Evolutionary conservation across 2,113 vertebrate genomes (phyloP).

Genomic region (Chlorocebus sabaeus): DNA sequence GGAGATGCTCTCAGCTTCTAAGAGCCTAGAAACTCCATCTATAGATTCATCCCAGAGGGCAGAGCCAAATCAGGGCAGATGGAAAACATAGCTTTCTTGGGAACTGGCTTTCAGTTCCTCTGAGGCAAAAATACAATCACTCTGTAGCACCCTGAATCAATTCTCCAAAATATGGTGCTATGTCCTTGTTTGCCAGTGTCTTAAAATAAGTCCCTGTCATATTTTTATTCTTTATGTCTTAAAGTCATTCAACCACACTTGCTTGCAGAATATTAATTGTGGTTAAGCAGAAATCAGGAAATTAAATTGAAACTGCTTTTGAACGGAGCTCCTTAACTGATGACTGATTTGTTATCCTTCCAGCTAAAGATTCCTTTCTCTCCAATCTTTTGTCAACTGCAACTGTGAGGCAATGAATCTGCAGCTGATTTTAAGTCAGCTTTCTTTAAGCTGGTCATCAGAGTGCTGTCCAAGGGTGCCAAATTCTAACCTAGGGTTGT

Average conservation of each 20-base stretch:
- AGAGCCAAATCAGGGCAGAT: slow-evolving; percentile 66
- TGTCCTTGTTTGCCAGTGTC: slow-evolving; percentile 51
- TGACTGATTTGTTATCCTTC: neutral
- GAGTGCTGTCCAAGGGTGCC: neutral
- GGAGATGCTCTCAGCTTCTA: slow-evolving; percentile 67
- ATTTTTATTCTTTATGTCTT: slow-evolving; percentile 58
- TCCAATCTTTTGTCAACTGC: neutral
- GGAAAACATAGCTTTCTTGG: slow-evolving; percentile 69
- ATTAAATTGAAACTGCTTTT: slow-evolving; percentile 32
- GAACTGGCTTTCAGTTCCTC: slow-evolving; percentile 49
- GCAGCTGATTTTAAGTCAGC: neutral
- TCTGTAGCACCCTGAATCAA: slow-evolving; percentile 47
- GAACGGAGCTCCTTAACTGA: slow-evolving; percentile 14
- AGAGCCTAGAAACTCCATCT: slow-evolving; percentile 69
- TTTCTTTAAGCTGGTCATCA: slow-evolving; percentile 38
- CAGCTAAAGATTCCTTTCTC: slow-evolving; percentile 16
- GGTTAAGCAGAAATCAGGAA: slow-evolving; percentile 37
- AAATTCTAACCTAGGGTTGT: neutral
- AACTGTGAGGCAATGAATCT: neutral
- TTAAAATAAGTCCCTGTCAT: slow-evolving; percentile 62
- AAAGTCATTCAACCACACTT: slow-evolving; percentile 45
- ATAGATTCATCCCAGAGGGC: slow-evolving; percentile 53
- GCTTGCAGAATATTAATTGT: slow-evolving; percentile 48
- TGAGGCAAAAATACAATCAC: slow-evolving; percentile 62
- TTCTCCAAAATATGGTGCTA: slow-evolving; percentile 41